These are phyloP conservation scores for Neoniphon sammara DNA, from an alignment of 2,797 vertebrate species.

Conservation along the genomic window DNA sequence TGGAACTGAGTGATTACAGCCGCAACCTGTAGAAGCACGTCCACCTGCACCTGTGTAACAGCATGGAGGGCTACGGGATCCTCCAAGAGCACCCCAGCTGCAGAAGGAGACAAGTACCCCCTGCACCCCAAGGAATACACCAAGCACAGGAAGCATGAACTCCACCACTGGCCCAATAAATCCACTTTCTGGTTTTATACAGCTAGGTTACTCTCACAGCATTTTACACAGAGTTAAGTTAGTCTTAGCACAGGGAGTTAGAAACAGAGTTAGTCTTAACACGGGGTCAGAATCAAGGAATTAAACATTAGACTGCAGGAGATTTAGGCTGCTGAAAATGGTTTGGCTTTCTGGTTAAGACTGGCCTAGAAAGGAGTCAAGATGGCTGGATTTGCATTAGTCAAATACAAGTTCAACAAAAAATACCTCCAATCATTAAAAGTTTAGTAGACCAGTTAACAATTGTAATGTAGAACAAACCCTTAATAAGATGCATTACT, in stretches of 20 bases:
- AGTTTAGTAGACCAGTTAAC: not conserved
- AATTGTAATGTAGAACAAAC: not conserved
- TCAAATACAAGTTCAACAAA: not conserved
- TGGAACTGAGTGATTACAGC: constrained; percentile 44
- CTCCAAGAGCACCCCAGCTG: no score
- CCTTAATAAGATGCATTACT: not conserved
- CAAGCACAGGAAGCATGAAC: constrained; percentile 37
- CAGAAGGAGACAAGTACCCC: no score
- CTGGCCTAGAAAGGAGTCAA: constrained; percentile 3
- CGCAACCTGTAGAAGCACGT: constrained; percentile 40
- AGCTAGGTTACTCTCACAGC: no score
- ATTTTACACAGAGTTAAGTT: no score
- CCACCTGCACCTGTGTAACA: constrained; percentile 23
- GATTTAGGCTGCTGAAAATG: not conserved
- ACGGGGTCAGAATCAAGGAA: constrained; percentile 5
- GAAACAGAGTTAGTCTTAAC: not conserved
- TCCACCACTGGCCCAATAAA: constrained; percentile 24
- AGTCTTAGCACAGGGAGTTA: no score
- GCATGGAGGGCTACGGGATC: no score
- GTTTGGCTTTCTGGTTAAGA: not conserved
- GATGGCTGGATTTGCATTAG: constrained; percentile 1
- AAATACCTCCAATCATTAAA: not conserved
- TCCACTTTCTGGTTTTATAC: not conserved
- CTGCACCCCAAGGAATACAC: constrained; percentile 4
- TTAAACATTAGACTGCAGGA: not conserved